phyloP scores from a whole-genome alignment of 2,888 invertebrate species.

The Laspeyria flexula region DNA sequence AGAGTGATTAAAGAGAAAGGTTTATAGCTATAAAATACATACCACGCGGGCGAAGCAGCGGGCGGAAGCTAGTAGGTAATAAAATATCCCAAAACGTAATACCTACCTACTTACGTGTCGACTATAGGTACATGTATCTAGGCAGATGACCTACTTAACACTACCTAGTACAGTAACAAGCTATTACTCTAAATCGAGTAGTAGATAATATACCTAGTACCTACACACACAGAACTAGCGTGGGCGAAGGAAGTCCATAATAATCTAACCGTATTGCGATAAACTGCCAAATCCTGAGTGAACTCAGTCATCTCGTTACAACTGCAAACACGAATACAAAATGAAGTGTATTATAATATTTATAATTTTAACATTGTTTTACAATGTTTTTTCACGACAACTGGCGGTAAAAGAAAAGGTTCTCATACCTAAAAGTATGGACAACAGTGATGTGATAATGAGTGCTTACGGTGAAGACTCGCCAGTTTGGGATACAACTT shows the following conservation, averaged over 20 bases:
- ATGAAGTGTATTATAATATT: conserved; percentile 35
- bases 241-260: conserved; percentile 57
- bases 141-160: too few relatives aligned
- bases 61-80: too few relatives aligned
- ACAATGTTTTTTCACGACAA: conserved; percentile 26
- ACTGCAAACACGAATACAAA: conserved; percentile 12
- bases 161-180: too few relatives aligned
- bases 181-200: too few relatives aligned
- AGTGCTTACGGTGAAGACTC: conserved; percentile 61
- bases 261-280: conserved; percentile 43
- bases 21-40: too few relatives aligned
- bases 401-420: conserved; percentile 19
- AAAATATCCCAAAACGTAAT: too few relatives aligned
- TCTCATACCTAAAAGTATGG: conserved; percentile 28
- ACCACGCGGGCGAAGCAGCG: too few relatives aligned
- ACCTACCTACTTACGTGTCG: too few relatives aligned
- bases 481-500: conserved; percentile 47
- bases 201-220: not conserved
- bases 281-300: conserved; percentile 41
- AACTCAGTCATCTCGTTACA: conserved; percentile 11
- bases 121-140: too few relatives aligned
- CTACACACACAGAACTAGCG: conserved; percentile 25
- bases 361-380: conserved; percentile 29
- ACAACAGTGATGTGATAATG: conserved; percentile 43
- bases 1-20: too few relatives aligned